Base-by-base conservation (phyloP, 2,888 invertebrate species). In the Lucinisca nassula region DNA sequence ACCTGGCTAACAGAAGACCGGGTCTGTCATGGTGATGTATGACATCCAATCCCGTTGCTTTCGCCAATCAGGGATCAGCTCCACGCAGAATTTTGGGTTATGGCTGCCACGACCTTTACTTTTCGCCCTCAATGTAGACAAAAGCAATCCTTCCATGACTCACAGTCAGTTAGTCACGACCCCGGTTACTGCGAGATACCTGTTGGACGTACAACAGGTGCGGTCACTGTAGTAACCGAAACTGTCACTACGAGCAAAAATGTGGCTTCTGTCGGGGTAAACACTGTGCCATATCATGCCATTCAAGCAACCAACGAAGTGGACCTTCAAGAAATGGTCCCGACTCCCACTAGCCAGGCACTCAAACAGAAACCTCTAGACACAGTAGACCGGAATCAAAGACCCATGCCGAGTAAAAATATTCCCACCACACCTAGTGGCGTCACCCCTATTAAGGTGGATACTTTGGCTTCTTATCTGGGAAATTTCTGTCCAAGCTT, bases 231-330 rank as follows among this genome's bases (percentile, higher is more conserved):
- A 40, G 10, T 27, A 73, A 73, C 38, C 0, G 24, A 38, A 27
- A 40, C 1, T 76, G 76, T 24, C 49, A 27, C n/a, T 45, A 6
- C 8, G 32, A 38, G 17, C 76, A 76, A 17, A 27, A n/a, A 21
- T 76, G 76, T 51, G 76, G 76, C 3, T 30, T 45, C 76, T 76
- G 76, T 21, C 10, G 51, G 12, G 76, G 76, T 32, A 27, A 10
- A 30, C 49, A 76, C 35, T n/a, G 35, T 32, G 76, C 76, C 1
- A 45, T n/a, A 30, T 24, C 38, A 21, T 76, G 76, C n/a, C 1
- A 35, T 10, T 45, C 38, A 4, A 27, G 2, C 12, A 24, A 30
- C 49, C 17, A 3, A 49, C 67, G 67, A 17, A 35, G 35, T 35
- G 67, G 67, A 67, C 67, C 30, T 27, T 8, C 67, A 35, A 3